Conservation (phyloP, 2,888 invertebrate genomes). For the Tolmerus cingulatus region DNA sequence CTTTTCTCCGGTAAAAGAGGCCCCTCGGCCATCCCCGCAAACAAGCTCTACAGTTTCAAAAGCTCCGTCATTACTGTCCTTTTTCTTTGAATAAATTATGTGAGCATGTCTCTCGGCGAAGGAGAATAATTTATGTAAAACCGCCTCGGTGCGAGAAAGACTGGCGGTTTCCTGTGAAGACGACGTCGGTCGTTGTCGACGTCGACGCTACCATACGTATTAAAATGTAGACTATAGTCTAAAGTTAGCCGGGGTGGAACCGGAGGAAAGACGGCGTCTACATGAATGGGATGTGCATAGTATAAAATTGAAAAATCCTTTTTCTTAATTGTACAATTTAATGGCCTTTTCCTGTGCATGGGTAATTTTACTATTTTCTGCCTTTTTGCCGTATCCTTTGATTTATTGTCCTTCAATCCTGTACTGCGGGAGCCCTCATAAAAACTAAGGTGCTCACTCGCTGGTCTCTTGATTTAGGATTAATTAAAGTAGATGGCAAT, state of each 20-base stretch:
- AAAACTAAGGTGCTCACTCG: neutral
- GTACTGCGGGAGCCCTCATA: neutral
- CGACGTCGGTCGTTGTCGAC: neutral
- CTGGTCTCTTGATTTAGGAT: neutral
- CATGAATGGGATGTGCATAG: neutral
- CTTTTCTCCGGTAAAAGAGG: neutral
- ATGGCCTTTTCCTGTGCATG: neutral
- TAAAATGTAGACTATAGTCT: too few relatives aligned
- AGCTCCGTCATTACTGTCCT: neutral
- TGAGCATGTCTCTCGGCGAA: neutral
- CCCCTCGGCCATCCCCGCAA: neutral
- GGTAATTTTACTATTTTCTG: neutral
- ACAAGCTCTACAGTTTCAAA: neutral
- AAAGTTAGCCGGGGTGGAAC: neutral
- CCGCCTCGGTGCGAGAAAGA: neutral
- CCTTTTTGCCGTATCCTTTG: neutral
- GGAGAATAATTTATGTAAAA: conserved; percentile 12
- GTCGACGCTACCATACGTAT: neutral
- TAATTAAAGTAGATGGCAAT: neutral
- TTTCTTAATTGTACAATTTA: neutral
- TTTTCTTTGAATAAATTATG: conserved; percentile 4
- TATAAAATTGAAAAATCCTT: neutral
- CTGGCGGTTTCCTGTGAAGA: neutral
- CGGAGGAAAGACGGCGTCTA: neutral
- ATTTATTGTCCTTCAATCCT: neutral